Percentiles rank a stretch among this genome's conserved stretches.
Conservation (phyloP, 2,113 vertebrate species). For the Eubucco bourcierii region DNA sequence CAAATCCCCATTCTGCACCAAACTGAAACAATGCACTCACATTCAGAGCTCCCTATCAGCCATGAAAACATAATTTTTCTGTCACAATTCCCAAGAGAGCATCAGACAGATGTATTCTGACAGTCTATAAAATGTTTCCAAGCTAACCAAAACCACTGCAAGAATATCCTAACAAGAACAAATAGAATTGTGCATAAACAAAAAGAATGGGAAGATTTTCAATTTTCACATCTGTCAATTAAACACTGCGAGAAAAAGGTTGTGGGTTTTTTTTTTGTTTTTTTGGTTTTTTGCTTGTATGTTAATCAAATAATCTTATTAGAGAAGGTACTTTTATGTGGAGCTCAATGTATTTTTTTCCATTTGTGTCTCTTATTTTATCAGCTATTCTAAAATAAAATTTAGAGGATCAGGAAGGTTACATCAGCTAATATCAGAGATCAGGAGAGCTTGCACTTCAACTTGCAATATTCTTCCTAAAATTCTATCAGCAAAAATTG, state of each 20-base stretch:
- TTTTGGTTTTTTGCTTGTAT: not conserved
- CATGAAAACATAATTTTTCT: not conserved
- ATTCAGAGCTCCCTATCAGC: not conserved
- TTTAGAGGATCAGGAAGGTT: not conserved
- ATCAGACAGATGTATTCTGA: not conserved
- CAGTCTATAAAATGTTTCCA: not conserved
- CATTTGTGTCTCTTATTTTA: not conserved
- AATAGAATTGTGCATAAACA: not conserved
- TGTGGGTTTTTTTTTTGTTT: no score
- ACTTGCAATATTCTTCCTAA: not conserved
- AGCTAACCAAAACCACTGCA: not conserved
- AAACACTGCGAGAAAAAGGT: not conserved
- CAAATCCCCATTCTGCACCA: not conserved
- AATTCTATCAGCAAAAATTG: not conserved
- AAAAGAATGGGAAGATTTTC: not conserved
- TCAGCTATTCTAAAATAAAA: not conserved
- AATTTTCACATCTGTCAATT: not conserved
- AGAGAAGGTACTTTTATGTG: not conserved
- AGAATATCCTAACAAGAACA: not conserved
- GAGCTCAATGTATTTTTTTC: not conserved
- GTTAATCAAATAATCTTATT: not conserved
- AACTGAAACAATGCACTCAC: not conserved
- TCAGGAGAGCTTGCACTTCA: not conserved
- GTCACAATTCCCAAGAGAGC: not conserved
- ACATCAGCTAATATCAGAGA: not conserved